Base-by-base conservation (phyloP, 2,888 invertebrate genomes). In the Dryocosmus kuriphilus region DNA sequence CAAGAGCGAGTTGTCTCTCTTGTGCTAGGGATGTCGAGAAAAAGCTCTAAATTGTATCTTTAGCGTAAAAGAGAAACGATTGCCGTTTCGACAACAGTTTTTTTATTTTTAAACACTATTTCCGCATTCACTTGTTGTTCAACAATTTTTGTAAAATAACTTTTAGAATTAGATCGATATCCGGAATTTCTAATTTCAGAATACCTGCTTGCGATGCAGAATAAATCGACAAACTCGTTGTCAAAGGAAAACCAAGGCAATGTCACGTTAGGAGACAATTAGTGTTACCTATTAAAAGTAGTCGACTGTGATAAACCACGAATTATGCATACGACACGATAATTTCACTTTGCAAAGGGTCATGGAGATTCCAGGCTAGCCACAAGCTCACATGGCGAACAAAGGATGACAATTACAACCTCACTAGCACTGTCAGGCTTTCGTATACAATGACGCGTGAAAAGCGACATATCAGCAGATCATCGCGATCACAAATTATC, bases 371-470 rank as follows among this genome's bases (percentile, higher is more conserved):
- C 86, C 86, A 81, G 88, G 88, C 86, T 81, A 76, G 79, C 88
- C 86, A 76, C 83, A 71, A 7, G 27, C 46, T 41, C 51, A 41
- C 81, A 77, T 81, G 85, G 85, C 84, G 86, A 88, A 89, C 89
- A 89, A 89, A 89, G 89, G 87, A 85, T 86, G 88, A 89, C 89
- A 89, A 89, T 89, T 89, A 89, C 89, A 87, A 86, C 83, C 86
- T 86, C 85, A 86, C 84, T 81, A 80, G 81, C 84, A 84, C 86
- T 67, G 88, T 88, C 88, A 88, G 87, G 86, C 85, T 88, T 88
- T 88, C 86, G 82, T 83, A 83, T 86, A 84, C 38, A 67, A 67
- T 41, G 46, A 22, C 41, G 19, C 9, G 41, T 41, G 16, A 19
- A 46, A 65, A 41, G 41, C 38, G 24, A 16, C 24, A 19, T 46